Evolutionary conservation across 2,113 vertebrate species (phyloP), one percentile per base, ranked within the genome.

Genomic region (Sander vitreus): DNA sequence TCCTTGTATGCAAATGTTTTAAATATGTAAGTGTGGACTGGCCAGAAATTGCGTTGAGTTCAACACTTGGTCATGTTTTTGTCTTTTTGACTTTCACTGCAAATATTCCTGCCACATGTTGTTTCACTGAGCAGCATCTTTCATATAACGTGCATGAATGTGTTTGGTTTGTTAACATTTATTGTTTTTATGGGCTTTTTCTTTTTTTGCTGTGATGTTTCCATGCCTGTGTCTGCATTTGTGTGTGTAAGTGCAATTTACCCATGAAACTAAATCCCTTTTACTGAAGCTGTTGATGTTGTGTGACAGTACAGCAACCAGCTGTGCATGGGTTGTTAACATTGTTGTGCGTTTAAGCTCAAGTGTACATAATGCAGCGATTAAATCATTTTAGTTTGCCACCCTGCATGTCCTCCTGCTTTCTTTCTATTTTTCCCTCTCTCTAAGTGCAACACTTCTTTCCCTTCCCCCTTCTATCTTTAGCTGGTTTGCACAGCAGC

Each of bases 301-400:
- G 60, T 76, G 54, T 57, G 50, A 65, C 47, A 68, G 65, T 69
- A 48, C 33, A 75, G 39, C 68, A 73, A 76, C 60, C 63, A 58
- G 45, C 30, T 45, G 47, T 30, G 67, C 48, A 63, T 54, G 36
- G 18, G 43, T 47, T 51, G 63, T 73, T 57, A 58, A 14, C 19
- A 72, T 39, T 16, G 43, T 62, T 16, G 30, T 73, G 25, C n/a
- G n/a, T 62, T 68, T 59, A 51, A 73, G 25, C 76, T 72, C 19
- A 80, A 77, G 45, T 70, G 59, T 45, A 59, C 51, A 83, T 73
- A 76, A 81, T 64, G 64, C 27, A 66, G 81, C 25, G 1, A 55
- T 62, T 73, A 63, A 36, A 76, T 60, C n/a, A 59, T 62, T 67
- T 53, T 27, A 48, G 13, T 78, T 78, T 58, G 16, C 15, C 75